Conservation (phyloP, 2,888 invertebrate genomes). For the Drosophila lutescens region DNA sequence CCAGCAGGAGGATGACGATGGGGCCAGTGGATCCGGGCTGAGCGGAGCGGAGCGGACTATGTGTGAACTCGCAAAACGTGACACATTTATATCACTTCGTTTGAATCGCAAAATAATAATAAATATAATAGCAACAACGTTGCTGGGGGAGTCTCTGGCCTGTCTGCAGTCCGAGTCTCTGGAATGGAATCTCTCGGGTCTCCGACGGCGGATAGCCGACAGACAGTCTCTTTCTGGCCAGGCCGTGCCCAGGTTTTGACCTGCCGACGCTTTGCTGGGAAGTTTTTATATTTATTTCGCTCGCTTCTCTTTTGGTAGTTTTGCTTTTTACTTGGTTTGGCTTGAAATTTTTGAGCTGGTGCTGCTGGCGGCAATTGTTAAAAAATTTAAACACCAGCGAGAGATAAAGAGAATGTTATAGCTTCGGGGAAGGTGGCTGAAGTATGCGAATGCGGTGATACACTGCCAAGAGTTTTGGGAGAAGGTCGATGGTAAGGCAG, state of each 20-base stretch:
- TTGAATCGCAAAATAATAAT: slow-evolving; percentile 83
- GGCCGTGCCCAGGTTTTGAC: slow-evolving; percentile 72
- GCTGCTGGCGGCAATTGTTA: slow-evolving; percentile 63
- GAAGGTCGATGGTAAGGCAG: background rate
- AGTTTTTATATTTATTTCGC: slow-evolving; percentile 44
- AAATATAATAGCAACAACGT: slow-evolving; percentile 76
- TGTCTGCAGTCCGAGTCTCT: slow-evolving; percentile 30
- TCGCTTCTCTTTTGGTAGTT: slow-evolving; percentile 16
- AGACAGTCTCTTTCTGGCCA: slow-evolving; percentile 38
- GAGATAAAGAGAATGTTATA: slow-evolving; percentile 47
- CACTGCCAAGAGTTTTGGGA: slow-evolving; percentile 11
- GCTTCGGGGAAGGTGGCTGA: slow-evolving; percentile 27
- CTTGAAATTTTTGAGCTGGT: slow-evolving; percentile 65
- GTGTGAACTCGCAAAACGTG: slow-evolving; percentile 84
- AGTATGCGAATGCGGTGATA: slow-evolving; percentile 23
- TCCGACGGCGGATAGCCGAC: slow-evolving; percentile 13
- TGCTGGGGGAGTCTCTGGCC: slow-evolving; percentile 45
- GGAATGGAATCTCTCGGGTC: slow-evolving; percentile 37
- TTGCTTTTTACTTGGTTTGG: slow-evolving; percentile 29
- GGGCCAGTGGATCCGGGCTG: slow-evolving; percentile 1
- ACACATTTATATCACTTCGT: slow-evolving; percentile 84
- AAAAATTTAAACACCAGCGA: slow-evolving; percentile 53
- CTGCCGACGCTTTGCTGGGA: slow-evolving; percentile 53
- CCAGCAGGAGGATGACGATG: background rate
- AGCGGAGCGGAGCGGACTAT: slow-evolving; percentile 75